These are phyloP conservation scores for Paramisgurnus dabryanus DNA, from an alignment of 2,113 vertebrate genomes.

Conservation along the genomic window DNA sequence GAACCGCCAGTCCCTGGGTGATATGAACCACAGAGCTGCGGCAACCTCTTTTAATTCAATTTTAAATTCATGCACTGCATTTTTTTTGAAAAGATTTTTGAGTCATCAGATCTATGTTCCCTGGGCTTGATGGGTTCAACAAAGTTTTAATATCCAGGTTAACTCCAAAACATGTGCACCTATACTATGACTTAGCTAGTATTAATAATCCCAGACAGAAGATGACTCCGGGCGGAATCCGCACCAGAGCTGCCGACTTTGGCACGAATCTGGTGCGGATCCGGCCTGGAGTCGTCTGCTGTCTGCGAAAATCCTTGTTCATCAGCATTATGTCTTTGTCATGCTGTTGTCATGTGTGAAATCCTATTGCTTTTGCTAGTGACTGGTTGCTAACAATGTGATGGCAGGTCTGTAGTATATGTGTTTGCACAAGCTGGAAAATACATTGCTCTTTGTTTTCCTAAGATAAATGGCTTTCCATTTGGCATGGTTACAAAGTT, in stretches of 20 bases:
- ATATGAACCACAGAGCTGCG: slow-evolving; percentile 3
- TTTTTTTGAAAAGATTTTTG: too few species aligned
- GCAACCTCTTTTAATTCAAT: slow-evolving; percentile 1
- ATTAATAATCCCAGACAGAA: too few species aligned
- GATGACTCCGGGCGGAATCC: too few species aligned
- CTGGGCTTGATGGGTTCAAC: background rate
- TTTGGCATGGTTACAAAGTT: background rate
- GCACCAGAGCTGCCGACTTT: too few species aligned
- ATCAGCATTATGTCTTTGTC: too few species aligned
- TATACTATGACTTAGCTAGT: too few species aligned
- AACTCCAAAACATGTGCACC: background rate
- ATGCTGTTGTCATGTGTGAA: slow-evolving; percentile 17
- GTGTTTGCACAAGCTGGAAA: background rate
- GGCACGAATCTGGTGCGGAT: too few species aligned
- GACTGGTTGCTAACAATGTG: slow-evolving; percentile 14
- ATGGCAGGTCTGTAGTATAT: background rate
- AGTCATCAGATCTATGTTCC: slow-evolving; percentile 32
- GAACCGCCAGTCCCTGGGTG: background rate
- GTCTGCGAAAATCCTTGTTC: too few species aligned
- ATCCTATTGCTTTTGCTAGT: slow-evolving; percentile 23
- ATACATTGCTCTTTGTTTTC: background rate
- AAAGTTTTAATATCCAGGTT: background rate
- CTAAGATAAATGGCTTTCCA: background rate
- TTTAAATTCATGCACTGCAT: background rate
- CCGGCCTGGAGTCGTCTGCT: too few species aligned